A percentile compares a stretch with the other conserved stretches of the same genome.
phyloP scores from a whole-genome alignment of 2,888 invertebrate genomes.

The Gastracanthus pulcherrimus region DNA sequence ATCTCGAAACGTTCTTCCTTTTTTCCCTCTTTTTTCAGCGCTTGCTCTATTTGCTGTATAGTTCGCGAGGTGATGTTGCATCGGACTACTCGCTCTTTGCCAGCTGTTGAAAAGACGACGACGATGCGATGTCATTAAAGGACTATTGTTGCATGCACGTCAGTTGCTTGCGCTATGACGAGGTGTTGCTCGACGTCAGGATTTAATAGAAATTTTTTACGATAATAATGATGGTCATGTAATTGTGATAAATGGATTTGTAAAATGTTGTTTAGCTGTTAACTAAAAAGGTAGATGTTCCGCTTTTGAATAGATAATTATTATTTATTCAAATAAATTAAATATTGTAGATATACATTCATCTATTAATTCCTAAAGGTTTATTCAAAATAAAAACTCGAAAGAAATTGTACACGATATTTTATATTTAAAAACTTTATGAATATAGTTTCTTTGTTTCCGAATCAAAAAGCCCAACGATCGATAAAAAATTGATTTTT shows the following conservation, averaged over 20 bases:
- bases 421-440: no score
- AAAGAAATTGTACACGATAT: no score
- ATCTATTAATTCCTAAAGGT: no score
- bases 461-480: no score
- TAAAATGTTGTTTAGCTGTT: no score
- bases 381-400: no score
- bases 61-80: not conserved
- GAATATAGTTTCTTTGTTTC: no score
- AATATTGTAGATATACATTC: no score
- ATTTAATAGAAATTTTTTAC: not conserved
- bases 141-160: constrained; percentile 4
- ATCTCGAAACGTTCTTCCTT: not conserved
- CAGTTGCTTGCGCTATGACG: not conserved
- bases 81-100: not conserved
- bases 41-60: not conserved
- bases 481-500: no score
- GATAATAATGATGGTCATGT: not conserved
- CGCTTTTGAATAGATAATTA: no score
- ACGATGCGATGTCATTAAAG: constrained; percentile 18
- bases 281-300: not conserved
- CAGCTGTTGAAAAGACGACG: not conserved
- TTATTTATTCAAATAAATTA: no score
- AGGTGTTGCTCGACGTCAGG: not conserved
- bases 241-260: not conserved
- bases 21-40: not conserved